Base-by-base conservation (phyloP, 2,797 vertebrate genomes). In the Molossus alvarezi region DNA sequence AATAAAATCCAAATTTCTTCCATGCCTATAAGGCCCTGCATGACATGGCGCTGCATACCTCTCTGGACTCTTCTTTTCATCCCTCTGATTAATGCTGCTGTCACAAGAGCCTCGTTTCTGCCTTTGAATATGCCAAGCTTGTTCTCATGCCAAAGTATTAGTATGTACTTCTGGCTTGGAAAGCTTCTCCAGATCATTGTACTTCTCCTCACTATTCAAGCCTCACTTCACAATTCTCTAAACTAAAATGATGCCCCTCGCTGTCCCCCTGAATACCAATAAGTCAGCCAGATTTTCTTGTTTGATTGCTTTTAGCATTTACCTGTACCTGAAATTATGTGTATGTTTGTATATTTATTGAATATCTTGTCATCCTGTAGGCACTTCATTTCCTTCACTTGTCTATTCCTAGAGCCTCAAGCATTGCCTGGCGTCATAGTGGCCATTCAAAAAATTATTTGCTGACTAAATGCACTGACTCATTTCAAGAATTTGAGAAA, bases 401-500 rank as follows among this genome's bases (percentile, higher is more conserved):
- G 7, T 77, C 53, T 53, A 25, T 82, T 51, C 17, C 2, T 21
- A 79, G 21, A 45, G 1, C 23, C 29, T 86, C 58, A 65, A 27
- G 7, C 72, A 73, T 69, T 85, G 6, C 1, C 15, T 72, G 18
- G 15, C 55, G n/a, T 94, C 55, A 90, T 18, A 60, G 18, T 2
- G 33, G 10, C 11, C n/a, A 9, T 76, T 62, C 9, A 27, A 33
- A 90, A 72, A 25, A 69, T 45, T 71, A 58, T 76, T 27, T 90
- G 1, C 23, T 80, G 55, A 90, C 37, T 69, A 69, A 81, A 65
- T 41, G 9, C 51, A 12, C 17, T 75, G 4, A 75, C 4, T 37
- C 25, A 69, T 87, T 97, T 94, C 14, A 79, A 69, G 9, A 18
- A 69, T 51, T 57, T 80, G 57, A 77, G 14, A 95, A 80, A 71